Base-by-base conservation (phyloP, 2,888 invertebrate species). In the Dryocosmus kuriphilus region DNA sequence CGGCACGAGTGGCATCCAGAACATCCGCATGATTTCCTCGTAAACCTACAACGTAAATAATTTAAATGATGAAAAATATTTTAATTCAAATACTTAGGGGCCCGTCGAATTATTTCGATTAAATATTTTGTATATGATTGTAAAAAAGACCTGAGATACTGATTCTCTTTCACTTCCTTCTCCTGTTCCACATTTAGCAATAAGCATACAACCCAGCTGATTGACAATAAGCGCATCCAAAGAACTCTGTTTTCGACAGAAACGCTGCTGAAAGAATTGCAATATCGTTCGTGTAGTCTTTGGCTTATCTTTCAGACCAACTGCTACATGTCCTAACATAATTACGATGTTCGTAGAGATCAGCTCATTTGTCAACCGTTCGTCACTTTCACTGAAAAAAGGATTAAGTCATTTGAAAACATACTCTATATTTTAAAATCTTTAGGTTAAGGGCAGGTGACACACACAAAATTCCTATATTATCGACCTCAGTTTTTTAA, bases 1-100 rank as follows among this genome's bases (percentile, higher is more conserved):
- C 30, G 94, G 93, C 1, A 94, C 16, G 98, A 96, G 0, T 98
- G 98, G 87, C 99, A 98, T 91, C 11, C 97, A 96, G 92, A 99
- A 99, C 97, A 99, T 98, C 88, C 97, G 95, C 98, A 99, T 98
- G 81, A 99, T 98, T 90, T 98, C 98, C 86, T 98, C 98, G 89
- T 98, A 97, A 27, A 95, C 93, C 85, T 93, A 91, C 38, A 83
- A 78, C 38, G 75, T n/a, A 38, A 55, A 73, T 14, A 16, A 38
- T 35, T 62, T 14, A 14, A 4, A 22, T 32, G 9, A 63, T 19
- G 1, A 16, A 27, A 55, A 55, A 22, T 55, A 55, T 27, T 60
- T 27, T 6, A 16, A 60, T 14, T 60, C 1, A 24, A 14, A 41
- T 16, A 16, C 5, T 41, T 3, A 9, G 11, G 5, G 41, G 16